Conservation (phyloP, 1,140 invertebrate genomes). For the Apolygus lucorum region DNA sequence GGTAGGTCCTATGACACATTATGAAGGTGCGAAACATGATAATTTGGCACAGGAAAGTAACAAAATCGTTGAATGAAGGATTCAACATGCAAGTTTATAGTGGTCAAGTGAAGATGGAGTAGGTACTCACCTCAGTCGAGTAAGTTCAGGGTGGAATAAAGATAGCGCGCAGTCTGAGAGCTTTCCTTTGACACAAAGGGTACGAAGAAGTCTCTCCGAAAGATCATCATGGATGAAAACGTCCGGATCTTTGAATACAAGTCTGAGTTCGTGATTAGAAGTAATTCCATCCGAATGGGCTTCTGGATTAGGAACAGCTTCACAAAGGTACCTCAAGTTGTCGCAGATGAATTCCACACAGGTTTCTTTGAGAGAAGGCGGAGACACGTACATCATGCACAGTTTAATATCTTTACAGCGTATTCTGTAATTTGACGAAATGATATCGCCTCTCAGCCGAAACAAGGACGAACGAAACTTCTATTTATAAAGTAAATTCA, state of each 20-base stretch:
- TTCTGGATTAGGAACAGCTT: conserved; percentile 30
- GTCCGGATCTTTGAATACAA: conserved; percentile 50
- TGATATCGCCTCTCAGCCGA: too few relatives aligned
- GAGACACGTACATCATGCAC: conserved; percentile 54
- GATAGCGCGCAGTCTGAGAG: conserved; percentile 55
- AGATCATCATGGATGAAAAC: conserved; percentile 57
- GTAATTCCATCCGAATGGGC: background rate
- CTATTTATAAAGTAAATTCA: background rate
- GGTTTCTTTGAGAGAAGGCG: conserved; percentile 52
- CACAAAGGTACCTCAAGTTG: conserved; percentile 53
- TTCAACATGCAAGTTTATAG: too few relatives aligned
- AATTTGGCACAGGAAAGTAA: too few relatives aligned
- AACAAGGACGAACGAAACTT: background rate
- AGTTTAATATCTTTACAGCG: too few relatives aligned
- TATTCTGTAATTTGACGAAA: too few relatives aligned
- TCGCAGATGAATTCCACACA: conserved; percentile 62
- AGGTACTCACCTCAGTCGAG: conserved; percentile 47
- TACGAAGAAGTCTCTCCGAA: conserved; percentile 55
- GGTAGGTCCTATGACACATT: too few relatives aligned
- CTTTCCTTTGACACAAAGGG: conserved; percentile 52
- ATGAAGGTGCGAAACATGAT: too few relatives aligned
- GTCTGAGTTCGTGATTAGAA: conserved; percentile 23
- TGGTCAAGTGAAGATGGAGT: too few relatives aligned
- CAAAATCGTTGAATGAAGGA: too few relatives aligned
- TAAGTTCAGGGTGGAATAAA: conserved; percentile 56